Evolutionary conservation across 2,888 invertebrate species (phyloP).

Genomic region (Tenthredo notha): DNA sequence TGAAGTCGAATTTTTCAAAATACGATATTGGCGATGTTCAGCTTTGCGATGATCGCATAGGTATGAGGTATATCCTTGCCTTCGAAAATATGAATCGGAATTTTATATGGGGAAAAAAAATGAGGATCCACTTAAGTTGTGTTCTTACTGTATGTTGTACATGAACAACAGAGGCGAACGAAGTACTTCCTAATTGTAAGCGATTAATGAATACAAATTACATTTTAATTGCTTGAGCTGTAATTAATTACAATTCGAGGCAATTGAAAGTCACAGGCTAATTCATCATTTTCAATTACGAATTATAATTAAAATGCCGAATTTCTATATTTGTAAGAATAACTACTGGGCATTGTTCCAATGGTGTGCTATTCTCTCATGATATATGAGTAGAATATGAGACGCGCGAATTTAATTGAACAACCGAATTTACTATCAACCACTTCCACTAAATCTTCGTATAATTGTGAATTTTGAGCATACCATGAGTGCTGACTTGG

Average conservation of each 20-base stretch:
- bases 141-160: neutral
- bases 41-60: neutral
- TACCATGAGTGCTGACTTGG: neutral
- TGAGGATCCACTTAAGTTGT: neutral
- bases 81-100: neutral
- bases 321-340: constrained; percentile 16
- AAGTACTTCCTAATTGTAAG: constrained; percentile 2
- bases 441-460: neutral
- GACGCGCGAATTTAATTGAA: neutral
- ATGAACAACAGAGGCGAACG: neutral
- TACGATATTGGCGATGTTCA: neutral
- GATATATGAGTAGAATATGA: constrained; percentile 21
- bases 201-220: neutral
- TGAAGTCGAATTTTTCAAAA: neutral
- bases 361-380: constrained; percentile 5
- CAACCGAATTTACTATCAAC: neutral
- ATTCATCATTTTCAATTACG: constrained; percentile 16
- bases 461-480: neutral
- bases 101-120: neutral
- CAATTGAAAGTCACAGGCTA: neutral
- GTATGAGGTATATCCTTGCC: neutral
- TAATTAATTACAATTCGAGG: constrained; percentile 13
- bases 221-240: constrained; percentile 7
- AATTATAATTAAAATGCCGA: constrained; percentile 21
- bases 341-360: constrained; percentile 19